phyloP scores from a whole-genome alignment of 2,113 vertebrate genomes.

The Antechinus flavipes region DNA sequence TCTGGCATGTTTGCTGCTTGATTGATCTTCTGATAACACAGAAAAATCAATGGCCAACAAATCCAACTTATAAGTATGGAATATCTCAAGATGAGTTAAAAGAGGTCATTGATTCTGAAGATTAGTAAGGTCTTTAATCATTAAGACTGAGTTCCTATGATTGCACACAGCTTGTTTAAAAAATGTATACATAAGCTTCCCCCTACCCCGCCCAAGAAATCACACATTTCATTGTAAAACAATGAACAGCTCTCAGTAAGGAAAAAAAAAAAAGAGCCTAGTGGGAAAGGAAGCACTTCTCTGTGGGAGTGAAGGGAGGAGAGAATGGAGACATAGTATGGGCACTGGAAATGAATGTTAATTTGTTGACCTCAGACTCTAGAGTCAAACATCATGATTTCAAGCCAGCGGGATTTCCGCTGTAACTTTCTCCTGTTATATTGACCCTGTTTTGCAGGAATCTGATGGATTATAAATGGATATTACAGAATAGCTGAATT shows the following conservation, averaged over 20 bases:
- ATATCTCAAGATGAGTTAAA: neutral
- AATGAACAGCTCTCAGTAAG: neutral
- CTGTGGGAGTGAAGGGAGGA: neutral
- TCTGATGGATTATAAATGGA: neutral
- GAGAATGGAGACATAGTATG: neutral
- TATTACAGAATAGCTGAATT: constrained; percentile 19
- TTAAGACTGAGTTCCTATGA: neutral
- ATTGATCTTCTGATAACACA: neutral
- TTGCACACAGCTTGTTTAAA: neutral
- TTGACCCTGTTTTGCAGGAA: neutral
- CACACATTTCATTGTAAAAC: neutral
- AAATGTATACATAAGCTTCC: neutral
- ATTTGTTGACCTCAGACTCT: rapidly evolving
- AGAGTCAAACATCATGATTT: neutral
- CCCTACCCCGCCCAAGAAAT: neutral
- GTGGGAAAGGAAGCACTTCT: neutral
- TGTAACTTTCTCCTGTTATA: neutral
- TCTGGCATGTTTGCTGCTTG: neutral
- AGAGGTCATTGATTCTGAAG: neutral
- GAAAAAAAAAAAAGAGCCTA: neutral
- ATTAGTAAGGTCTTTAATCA: neutral
- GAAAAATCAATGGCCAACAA: neutral
- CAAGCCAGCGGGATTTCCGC: neutral
- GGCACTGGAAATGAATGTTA: neutral
- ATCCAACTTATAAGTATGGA: neutral